Evolutionary conservation across 2,113 vertebrate species (phyloP).

Genomic region (Aix galericulata): DNA sequence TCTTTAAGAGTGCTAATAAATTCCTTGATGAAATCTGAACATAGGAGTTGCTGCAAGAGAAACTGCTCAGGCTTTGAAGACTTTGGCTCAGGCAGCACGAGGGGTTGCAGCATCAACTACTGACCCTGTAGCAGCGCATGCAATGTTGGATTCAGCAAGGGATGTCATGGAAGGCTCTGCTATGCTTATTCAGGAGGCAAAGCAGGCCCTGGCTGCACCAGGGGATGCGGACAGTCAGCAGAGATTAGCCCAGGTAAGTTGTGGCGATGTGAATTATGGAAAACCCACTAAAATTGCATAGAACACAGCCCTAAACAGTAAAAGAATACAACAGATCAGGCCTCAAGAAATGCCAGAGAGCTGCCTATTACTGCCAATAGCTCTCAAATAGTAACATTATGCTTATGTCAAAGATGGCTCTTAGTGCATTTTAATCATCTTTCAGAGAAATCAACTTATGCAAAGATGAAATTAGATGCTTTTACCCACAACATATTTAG

Average conservation of each 20-base stretch:
- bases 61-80: constrained; percentile 94
- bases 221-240: constrained; percentile 97
- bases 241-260: constrained; percentile 92
- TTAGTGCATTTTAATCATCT: not conserved
- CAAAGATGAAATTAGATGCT: not conserved
- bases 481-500: not conserved
- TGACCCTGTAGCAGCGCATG: constrained; percentile 87
- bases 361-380: not conserved
- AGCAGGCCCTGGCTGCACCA: constrained; percentile 92
- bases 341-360: not conserved
- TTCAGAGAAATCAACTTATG: not conserved
- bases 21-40: not conserved
- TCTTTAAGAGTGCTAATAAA: not conserved
- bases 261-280: not conserved
- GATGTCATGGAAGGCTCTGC: constrained; percentile 98
- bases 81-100: constrained; percentile 92
- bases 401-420: not conserved
- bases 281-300: not conserved
- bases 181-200: constrained; percentile 95
- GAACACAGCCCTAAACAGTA: not conserved
- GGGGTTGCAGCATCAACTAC: constrained; percentile 93
- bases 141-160: constrained; percentile 94
- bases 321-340: not conserved
- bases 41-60: constrained; percentile 95
- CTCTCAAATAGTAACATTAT: not conserved